Conservation (phyloP, 2,113 vertebrate species). For the Elachura formosa region DNA sequence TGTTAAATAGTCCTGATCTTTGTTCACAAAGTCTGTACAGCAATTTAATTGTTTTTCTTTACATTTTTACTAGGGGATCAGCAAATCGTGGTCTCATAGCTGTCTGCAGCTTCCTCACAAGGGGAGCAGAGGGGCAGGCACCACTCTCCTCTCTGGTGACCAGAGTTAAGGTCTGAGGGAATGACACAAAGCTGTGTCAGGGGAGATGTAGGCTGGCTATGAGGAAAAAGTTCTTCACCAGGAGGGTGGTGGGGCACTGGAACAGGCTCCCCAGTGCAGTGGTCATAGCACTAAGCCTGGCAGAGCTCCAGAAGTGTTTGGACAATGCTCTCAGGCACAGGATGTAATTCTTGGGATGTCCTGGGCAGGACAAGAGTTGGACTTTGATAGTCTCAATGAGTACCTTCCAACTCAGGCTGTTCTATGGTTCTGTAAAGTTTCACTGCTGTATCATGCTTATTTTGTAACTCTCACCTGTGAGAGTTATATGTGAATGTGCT, state of each 20-base stretch:
- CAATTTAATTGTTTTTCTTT: not conserved
- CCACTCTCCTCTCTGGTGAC: not conserved
- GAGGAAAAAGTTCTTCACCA: no score
- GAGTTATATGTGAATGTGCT: no score
- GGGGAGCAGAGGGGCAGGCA: not conserved
- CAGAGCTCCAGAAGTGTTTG: not conserved
- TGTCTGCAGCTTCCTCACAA: not conserved
- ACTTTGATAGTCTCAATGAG: not conserved
- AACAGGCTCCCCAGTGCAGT: not conserved
- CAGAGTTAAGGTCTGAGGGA: not conserved
- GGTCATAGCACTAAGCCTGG: not conserved
- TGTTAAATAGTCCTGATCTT: not conserved
- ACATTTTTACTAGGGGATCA: not conserved
- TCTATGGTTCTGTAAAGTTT: not conserved
- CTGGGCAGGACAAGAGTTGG: not conserved
- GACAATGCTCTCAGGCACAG: not conserved
- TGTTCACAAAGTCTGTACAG: not conserved
- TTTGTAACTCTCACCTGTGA: not conserved
- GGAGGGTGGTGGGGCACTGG: accelerated
- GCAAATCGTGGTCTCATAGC: not conserved
- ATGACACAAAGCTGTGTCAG: not conserved
- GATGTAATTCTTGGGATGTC: not conserved
- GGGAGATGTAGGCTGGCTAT: not conserved
- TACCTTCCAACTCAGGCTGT: not conserved
- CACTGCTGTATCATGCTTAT: not conserved